phyloP scores from a whole-genome alignment of 2,797 vertebrate genomes.

The Scyliorhinus canicula region DNA sequence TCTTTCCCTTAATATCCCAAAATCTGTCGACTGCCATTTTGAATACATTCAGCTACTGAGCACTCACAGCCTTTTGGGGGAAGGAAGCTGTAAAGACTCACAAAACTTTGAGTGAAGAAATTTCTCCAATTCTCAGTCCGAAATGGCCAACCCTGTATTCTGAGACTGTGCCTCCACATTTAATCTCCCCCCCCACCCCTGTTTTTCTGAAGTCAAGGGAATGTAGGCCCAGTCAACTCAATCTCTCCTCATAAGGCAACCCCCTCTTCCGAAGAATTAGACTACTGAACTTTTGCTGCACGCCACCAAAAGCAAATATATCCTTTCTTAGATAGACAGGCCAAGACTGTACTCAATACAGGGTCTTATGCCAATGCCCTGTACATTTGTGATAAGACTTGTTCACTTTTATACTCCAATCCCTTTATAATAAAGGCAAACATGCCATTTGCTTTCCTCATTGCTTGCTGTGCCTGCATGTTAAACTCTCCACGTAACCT shows the following conservation, averaged over 20 bases:
- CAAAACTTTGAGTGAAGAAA: too few species aligned
- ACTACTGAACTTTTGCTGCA: not conserved
- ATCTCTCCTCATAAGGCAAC: not conserved
- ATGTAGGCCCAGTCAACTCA: not conserved
- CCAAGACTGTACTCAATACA: not conserved
- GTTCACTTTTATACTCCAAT: not conserved
- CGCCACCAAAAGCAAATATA: not conserved
- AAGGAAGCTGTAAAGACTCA: too few species aligned
- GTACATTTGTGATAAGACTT: not conserved
- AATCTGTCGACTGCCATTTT: too few species aligned
- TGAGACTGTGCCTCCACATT: too few species aligned
- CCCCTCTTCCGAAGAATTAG: not conserved
- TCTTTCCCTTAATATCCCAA: too few species aligned
- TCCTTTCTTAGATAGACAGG: not conserved
- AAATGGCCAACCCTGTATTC: too few species aligned
- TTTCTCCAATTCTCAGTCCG: too few species aligned
- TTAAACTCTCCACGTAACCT: not conserved
- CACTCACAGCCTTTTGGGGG: too few species aligned
- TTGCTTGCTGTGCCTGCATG: not conserved
- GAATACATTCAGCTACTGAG: too few species aligned
- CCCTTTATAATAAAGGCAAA: not conserved
- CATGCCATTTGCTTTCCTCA: not conserved
- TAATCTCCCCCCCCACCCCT: not conserved
- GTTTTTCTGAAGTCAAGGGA: not conserved
- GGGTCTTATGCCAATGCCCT: not conserved